These are phyloP conservation scores for Nesidiocoris tenuis DNA, from an alignment of 2,888 invertebrate genomes.

Conservation along the genomic window DNA sequence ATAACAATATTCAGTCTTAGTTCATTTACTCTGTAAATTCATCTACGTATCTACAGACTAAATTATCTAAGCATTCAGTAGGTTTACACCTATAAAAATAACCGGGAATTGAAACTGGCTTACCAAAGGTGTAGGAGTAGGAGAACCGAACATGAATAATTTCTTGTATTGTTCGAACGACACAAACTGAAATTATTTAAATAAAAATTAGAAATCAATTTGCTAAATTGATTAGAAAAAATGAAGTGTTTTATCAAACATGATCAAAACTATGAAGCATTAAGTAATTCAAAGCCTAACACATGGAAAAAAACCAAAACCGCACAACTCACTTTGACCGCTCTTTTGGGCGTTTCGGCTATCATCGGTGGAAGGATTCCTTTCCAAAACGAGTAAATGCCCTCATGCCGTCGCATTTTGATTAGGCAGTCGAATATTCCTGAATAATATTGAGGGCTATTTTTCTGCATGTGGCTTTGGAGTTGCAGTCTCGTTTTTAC, in stretches of 20 bases:
- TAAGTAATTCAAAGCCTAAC: too few species aligned
- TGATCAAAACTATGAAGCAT: too few species aligned
- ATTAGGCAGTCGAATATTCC: slow-evolving; percentile 83
- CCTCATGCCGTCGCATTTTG: slow-evolving; percentile 86
- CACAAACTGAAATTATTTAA: slow-evolving; percentile 76
- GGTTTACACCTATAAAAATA: too few species aligned
- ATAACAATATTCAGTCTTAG: neutral
- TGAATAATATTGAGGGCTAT: slow-evolving; percentile 58
- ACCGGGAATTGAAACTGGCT: slow-evolving; percentile 51
- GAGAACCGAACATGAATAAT: slow-evolving; percentile 76
- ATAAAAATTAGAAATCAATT: too few species aligned
- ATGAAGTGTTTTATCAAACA: slow-evolving; percentile 43
- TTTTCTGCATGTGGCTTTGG: slow-evolving; percentile 58
- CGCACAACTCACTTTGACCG: slow-evolving; percentile 76
- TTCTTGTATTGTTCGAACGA: slow-evolving; percentile 92
- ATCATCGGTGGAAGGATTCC: slow-evolving; percentile 90
- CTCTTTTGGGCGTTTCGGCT: slow-evolving; percentile 92
- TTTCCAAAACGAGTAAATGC: slow-evolving; percentile 83
- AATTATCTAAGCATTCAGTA: too few species aligned
- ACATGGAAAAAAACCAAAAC: too few species aligned
- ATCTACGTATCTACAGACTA: too few species aligned
- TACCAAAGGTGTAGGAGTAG: slow-evolving; percentile 74
- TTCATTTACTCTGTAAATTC: too few species aligned
- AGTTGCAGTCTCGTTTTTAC: slow-evolving; percentile 88
- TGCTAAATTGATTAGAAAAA: too few species aligned